A percentile compares a stretch with the other conserved stretches of the same genome.
Conservation (phyloP, 2,797 vertebrate species). For the Eulemur albifrons region DNA sequence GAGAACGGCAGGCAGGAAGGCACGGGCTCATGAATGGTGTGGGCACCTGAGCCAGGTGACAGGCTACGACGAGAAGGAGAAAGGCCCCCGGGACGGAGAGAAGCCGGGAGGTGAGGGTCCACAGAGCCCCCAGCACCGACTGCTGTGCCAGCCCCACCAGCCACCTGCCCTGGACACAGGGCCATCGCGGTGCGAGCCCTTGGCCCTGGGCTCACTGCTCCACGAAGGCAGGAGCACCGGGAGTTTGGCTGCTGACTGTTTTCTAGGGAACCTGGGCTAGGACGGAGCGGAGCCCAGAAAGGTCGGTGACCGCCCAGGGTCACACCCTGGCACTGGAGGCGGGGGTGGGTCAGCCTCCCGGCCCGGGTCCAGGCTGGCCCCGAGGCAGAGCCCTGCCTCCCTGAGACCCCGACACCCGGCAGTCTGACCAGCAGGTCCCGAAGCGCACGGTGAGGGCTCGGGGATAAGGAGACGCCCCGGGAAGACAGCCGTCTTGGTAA, state of each 20-base stretch:
- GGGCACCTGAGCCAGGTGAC: background rate
- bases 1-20: background rate
- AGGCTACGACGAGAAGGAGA: background rate
- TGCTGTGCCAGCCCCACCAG: background rate
- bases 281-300: background rate
- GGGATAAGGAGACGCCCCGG: background rate
- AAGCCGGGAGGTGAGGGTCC: background rate
- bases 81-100: background rate
- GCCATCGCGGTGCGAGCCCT: background rate
- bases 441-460: accelerated
- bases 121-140: background rate
- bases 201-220: background rate
- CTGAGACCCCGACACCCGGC: accelerated
- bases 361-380: background rate
- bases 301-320: background rate
- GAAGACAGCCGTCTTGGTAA: background rate
- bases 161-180: background rate
- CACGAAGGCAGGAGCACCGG: background rate
- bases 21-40: too few relatives aligned
- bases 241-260: background rate
- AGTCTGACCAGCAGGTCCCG: background rate
- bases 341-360: background rate
- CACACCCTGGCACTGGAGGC: background rate
- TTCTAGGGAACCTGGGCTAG: background rate
- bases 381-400: accelerated